These are phyloP conservation scores for Raja brachyura DNA, from an alignment of 2,113 vertebrate species.

Conservation along the genomic window DNA sequence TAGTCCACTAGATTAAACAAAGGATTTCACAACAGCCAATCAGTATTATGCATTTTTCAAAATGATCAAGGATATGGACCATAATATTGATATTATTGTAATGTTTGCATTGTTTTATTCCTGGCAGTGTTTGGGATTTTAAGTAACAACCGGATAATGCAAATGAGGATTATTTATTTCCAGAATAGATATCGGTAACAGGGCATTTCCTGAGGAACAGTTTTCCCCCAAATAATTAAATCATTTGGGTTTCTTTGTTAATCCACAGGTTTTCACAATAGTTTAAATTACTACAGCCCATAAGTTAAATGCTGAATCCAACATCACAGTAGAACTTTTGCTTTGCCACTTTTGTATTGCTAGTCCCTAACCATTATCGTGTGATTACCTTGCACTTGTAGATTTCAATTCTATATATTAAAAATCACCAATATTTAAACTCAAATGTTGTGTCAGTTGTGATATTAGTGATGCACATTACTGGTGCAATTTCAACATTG, in stretches of 20 bases:
- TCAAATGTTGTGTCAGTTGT: background rate
- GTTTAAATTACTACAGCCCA: background rate
- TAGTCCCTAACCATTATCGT: background rate
- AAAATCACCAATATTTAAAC: background rate
- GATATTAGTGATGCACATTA: background rate
- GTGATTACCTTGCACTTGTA: background rate
- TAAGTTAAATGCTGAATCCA: background rate
- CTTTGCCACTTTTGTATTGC: background rate
- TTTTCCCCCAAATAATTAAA: background rate
- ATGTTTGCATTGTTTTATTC: background rate
- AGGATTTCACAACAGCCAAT: background rate
- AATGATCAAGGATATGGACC: background rate
- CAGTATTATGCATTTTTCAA: background rate
- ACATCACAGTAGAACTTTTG: background rate
- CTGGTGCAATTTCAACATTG: background rate
- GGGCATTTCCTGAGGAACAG: background rate
- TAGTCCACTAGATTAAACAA: background rate
- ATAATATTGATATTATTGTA: background rate
- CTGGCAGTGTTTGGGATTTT: background rate
- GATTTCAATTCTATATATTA: background rate
- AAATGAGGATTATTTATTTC: background rate
- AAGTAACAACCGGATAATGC: background rate
- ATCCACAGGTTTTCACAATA: background rate
- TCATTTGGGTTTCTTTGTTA: background rate
- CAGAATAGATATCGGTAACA: background rate